A percentile compares a stretch with the other conserved stretches of the same genome.
Evolutionary conservation across 1,140 invertebrate species (phyloP).

Genomic region (Potamilus streckersoni): DNA sequence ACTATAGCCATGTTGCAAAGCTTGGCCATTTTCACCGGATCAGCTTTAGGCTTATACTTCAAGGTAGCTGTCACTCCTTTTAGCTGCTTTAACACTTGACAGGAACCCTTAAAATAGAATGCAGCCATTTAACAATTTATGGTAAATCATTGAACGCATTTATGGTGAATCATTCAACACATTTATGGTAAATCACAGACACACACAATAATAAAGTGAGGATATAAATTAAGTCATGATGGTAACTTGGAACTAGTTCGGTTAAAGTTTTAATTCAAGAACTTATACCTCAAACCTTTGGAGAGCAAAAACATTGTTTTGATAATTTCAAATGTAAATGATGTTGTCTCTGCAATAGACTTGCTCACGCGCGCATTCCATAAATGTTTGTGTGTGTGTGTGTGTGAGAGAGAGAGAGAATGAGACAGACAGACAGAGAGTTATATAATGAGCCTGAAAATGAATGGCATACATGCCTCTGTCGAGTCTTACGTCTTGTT

Average conservation of each 20-base stretch:
- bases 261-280: background rate
- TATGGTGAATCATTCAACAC: no score
- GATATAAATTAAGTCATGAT: background rate
- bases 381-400: no score
- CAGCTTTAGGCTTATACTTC: conserved; percentile 13
- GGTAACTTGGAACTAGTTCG: no score
- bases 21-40: background rate
- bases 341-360: background rate
- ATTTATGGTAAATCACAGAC: background rate
- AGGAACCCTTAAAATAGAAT: conserved; percentile 51
- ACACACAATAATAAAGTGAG: background rate
- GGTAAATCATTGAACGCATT: no score
- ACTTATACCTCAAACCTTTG: background rate
- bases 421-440: no score
- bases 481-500: no score
- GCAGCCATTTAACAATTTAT: no score
- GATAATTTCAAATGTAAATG: background rate
- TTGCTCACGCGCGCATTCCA: no score
- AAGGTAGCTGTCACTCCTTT: conserved; percentile 47
- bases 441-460: no score
- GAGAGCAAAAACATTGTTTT: background rate
- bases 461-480: no score
- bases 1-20: no score
- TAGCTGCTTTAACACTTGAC: conserved; percentile 61
- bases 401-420: no score